Percentiles rank a stretch among this genome's conserved stretches.
Conservation (phyloP, 1,140 invertebrate species). For the Magallana ariakensis region DNA sequence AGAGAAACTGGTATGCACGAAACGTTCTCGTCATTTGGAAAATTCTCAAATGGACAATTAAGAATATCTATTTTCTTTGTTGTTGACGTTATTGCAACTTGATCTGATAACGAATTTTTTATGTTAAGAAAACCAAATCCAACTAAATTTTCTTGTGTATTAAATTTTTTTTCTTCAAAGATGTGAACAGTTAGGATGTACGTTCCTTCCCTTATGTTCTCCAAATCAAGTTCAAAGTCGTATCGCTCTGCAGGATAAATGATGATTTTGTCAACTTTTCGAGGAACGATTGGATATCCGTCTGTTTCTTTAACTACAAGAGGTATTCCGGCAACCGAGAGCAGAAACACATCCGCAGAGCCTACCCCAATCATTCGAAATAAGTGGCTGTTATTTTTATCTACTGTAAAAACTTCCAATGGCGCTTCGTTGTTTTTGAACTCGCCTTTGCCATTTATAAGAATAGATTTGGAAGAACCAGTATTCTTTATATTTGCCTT, state of each 20-base stretch:
- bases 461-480: slow-evolving; percentile 85
- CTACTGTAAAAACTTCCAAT: neutral
- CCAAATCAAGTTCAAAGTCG: neutral
- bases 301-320: neutral
- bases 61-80: neutral
- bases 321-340: neutral
- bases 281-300: neutral
- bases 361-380: neutral
- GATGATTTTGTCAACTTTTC: neutral
- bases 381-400: neutral
- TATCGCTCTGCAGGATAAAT: slow-evolving; percentile 4
- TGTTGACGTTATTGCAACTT: slow-evolving; percentile 76
- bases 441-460: neutral
- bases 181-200: neutral
- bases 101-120: neutral
- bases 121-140: neutral
- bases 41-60: neutral
- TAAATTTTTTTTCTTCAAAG: neutral
- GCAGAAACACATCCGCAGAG: neutral
- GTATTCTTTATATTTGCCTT: slow-evolving; percentile 85
- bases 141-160: neutral
- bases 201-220: neutral
- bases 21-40: neutral
- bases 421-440: neutral
- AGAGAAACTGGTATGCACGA: neutral